Percentiles rank a stretch among this genome's conserved stretches.
Evolutionary conservation across 92 coral and sea anemone species (phyloP).

Genomic region (Phenganax stokvisi): DNA sequence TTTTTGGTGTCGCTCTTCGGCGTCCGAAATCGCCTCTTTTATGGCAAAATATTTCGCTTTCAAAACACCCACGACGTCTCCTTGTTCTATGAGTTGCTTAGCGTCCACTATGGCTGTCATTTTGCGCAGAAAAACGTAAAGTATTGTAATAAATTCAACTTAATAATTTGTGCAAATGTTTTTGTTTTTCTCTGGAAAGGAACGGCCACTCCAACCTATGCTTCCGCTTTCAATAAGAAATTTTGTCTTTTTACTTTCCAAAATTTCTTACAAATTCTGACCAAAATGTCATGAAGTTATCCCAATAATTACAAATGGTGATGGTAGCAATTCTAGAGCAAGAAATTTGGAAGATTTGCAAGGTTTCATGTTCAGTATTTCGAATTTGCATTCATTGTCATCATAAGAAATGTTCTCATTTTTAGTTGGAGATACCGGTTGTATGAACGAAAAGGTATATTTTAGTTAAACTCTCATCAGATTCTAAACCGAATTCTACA

Average conservation of each 20-base stretch:
- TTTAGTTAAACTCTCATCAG: too few species aligned
- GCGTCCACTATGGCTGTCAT: conserved; percentile 9
- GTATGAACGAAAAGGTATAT: too few species aligned
- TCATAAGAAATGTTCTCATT: too few species aligned
- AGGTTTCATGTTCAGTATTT: too few species aligned
- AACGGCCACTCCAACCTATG: neutral
- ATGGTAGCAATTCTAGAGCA: too few species aligned
- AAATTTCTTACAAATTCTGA: too few species aligned
- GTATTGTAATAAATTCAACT: neutral
- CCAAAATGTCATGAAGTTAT: too few species aligned
- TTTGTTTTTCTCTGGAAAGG: neutral
- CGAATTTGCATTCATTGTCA: too few species aligned
- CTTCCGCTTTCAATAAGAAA: neutral
- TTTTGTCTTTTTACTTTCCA: neutral
- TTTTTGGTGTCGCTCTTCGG: conserved; percentile 32
- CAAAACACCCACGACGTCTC: conserved; percentile 27
- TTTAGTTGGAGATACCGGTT: too few species aligned
- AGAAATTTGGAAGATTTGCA: too few species aligned
- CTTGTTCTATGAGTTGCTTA: conserved; percentile 19
- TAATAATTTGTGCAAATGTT: neutral
- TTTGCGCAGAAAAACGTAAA: neutral
- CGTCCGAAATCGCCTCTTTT: conserved; percentile 34
- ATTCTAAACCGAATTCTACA: too few species aligned
- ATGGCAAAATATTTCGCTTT: conserved; percentile 30
- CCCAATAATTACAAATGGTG: too few species aligned